Base-by-base conservation (phyloP, 2,888 invertebrate genomes). In the Bombylius major region DNA sequence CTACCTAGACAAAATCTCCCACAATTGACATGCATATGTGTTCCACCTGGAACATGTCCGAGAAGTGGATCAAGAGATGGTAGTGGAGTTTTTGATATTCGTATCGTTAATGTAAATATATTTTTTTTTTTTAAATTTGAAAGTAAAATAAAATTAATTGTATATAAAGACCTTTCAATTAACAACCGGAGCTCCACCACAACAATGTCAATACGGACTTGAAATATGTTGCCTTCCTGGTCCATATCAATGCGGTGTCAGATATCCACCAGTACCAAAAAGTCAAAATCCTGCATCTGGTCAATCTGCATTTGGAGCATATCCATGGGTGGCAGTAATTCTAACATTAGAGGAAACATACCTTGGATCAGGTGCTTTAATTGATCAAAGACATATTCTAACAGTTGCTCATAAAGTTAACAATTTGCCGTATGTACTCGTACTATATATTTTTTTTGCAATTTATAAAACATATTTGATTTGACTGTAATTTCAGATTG, bases 321-420 rank as follows among this genome's bases (percentile, higher is more conserved):
- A 80, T 70, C 87, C 87, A 4, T 88, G 87, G 87, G 82, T 82
- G 75, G 84, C 82, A 54, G 71, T 82, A 1, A 70, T 84, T 51
- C 68, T 84, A 33, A 79, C 80, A 3, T 76, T 71, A 45, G 77
- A 76, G 61, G 82, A 82, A 64, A 78, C 80, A 57, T 88, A 83
- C 65, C 72, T 86, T 47, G 87, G 86, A 33, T 85, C 86, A 44
- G 88, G 87, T 11, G 86, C 83, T 4, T 75, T 89, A 5, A 78
- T 89, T 49, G 80, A 83, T 63, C 74, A 76, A n/a, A 74, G 77
- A 33, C 83, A 86, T 68, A 79, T 89, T 5, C 66, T 88, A 13
- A 88, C 89, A 1, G 85, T 84, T 0, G 87, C 87, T 8, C 88
- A 88, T 69, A 82, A 85, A 67, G 76, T 88, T 54, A 68, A 77